These are phyloP conservation scores for Polylopha cassiicola DNA, from an alignment of 2,888 invertebrate genomes.

Conservation along the genomic window DNA sequence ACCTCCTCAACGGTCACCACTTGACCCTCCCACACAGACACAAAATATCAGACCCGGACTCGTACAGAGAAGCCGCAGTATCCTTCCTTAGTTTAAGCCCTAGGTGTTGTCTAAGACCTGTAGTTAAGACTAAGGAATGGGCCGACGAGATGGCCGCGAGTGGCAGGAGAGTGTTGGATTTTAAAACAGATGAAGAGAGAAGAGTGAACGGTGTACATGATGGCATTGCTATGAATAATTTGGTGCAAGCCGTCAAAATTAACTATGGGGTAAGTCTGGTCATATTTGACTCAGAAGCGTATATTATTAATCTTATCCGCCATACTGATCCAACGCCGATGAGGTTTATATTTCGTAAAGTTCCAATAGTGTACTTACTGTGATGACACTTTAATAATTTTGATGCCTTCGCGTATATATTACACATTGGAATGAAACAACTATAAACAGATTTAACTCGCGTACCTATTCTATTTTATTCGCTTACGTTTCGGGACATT, in stretches of 20 bases:
- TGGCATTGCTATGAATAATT: conserved; percentile 60
- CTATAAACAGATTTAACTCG: no score
- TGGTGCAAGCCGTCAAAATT: conserved; percentile 61
- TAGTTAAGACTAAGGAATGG: conserved; percentile 57
- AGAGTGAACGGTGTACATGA: conserved; percentile 55
- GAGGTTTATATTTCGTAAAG: no score
- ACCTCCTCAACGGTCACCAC: conserved; percentile 76
- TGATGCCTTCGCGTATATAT: no score
- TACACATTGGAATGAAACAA: no score
- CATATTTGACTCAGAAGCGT: no score
- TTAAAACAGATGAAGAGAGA: conserved; percentile 45
- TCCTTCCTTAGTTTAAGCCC: conserved; percentile 77
- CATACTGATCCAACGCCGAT: no score
- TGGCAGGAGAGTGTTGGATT: conserved; percentile 54
- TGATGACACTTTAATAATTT: no score
- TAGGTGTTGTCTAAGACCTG: conserved; percentile 70
- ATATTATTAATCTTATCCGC: no score
- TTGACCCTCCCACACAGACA: conserved; percentile 49
- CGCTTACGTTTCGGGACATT: no score
- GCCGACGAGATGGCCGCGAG: conserved; percentile 56
- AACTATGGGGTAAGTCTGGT: conserved; percentile 61
- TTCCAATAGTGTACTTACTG: no score
- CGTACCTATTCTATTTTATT: no score
- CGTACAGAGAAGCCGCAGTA: conserved; percentile 59
- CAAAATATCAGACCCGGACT: conserved; percentile 51